phyloP scores from a whole-genome alignment of 2,113 vertebrate species.

The Melanerpes aurifrons region DNA sequence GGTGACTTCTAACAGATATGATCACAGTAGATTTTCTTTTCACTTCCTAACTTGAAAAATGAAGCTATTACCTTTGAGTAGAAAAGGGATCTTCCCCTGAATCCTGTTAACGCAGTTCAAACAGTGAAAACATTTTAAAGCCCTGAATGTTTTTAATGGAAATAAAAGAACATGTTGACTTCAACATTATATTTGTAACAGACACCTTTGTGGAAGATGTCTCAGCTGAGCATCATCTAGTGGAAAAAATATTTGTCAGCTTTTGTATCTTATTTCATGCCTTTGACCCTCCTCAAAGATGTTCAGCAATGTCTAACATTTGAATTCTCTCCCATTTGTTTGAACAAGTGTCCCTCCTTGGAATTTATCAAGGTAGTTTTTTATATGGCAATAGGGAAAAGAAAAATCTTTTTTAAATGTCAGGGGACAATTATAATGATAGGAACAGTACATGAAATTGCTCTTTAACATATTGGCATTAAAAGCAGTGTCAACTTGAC shows the following conservation, averaged over 20 bases:
- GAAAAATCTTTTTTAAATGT: slow-evolving; percentile 13
- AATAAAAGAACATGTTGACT: neutral
- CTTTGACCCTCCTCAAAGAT: neutral
- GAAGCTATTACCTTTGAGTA: neutral
- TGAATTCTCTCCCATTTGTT: neutral
- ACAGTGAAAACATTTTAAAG: slow-evolving; percentile 27
- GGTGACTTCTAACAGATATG: neutral
- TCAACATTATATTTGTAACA: neutral
- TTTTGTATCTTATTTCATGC: neutral
- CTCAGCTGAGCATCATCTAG: neutral
- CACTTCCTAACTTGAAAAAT: neutral
- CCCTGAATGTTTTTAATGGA: neutral
- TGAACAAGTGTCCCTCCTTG: neutral
- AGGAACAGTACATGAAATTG: neutral
- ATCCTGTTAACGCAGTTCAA: neutral
- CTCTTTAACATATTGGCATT: neutral
- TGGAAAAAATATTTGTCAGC: neutral
- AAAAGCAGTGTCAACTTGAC: neutral
- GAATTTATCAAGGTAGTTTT: neutral
- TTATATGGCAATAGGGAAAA: neutral
- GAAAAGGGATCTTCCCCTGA: neutral
- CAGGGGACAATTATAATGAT: neutral
- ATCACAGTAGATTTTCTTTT: neutral
- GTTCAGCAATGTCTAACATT: neutral
- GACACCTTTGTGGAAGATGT: neutral